Evolutionary conservation across 2,888 invertebrate species (phyloP).

Genomic region (Dexiosoma caninum): DNA sequence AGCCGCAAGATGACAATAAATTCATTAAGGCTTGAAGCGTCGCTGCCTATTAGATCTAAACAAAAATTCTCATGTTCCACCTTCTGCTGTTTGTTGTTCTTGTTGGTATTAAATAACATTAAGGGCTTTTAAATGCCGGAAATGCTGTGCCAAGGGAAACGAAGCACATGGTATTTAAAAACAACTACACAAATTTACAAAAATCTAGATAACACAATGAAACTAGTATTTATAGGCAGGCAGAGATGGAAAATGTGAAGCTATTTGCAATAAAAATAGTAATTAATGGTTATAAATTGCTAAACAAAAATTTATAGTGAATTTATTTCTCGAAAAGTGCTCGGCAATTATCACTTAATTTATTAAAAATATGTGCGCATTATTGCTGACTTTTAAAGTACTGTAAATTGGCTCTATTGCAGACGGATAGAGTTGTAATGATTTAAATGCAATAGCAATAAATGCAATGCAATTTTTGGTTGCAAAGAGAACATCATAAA

Average conservation of each 20-base stretch:
- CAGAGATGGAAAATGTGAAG: neutral
- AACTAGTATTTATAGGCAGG: neutral
- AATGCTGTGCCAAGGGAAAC: neutral
- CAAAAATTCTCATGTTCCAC: neutral
- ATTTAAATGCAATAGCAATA: no score
- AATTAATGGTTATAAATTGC: no score
- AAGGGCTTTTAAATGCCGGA: neutral
- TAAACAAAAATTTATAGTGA: no score
- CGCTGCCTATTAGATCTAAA: neutral
- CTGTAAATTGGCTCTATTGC: no score
- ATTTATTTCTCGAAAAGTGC: no score
- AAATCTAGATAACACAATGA: neutral
- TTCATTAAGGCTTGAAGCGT: neutral
- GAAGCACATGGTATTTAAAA: neutral
- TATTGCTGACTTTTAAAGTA: no score
- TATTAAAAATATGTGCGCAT: no score
- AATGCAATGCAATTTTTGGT: no score
- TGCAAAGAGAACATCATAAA: no score
- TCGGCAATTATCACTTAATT: no score
- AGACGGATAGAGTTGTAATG: no score
- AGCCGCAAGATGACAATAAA: neutral
- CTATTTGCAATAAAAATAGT: neutral
- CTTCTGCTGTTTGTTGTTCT: neutral
- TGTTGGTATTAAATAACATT: no score
- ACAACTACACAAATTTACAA: neutral